phyloP scores from a whole-genome alignment of 2,888 invertebrate genomes.

The Himalopsyche kuldschensis region DNA sequence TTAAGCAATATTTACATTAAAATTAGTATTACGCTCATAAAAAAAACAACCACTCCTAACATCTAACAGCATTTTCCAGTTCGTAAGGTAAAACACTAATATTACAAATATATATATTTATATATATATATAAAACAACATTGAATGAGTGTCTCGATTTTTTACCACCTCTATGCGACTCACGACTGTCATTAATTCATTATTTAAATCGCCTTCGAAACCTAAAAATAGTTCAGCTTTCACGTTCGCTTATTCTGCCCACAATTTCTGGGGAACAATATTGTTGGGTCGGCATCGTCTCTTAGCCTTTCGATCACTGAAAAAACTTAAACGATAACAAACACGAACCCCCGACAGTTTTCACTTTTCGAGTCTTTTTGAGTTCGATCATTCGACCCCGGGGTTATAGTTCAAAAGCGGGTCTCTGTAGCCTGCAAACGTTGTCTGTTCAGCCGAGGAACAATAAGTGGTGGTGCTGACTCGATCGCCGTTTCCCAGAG shows the following conservation, averaged over 20 bases:
- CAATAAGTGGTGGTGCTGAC: constrained; percentile 36
- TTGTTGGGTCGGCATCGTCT: neutral
- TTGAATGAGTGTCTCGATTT: neutral
- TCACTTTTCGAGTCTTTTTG: neutral
- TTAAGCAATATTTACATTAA: neutral
- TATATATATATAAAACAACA: neutral
- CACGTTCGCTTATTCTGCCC: neutral
- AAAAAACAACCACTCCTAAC: neutral
- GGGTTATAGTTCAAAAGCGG: constrained; percentile 13
- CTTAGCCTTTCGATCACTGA: neutral
- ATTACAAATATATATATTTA: neutral
- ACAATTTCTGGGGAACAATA: neutral
- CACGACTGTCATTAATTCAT: neutral
- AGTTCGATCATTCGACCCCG: constrained; percentile 8
- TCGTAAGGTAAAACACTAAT: neutral
- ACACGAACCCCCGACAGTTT: neutral
- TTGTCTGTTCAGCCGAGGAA: constrained; percentile 19
- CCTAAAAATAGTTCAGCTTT: neutral
- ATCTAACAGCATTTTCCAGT: neutral
- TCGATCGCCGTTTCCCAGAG: constrained; percentile 23
- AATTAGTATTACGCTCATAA: neutral
- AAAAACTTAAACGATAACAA: neutral
- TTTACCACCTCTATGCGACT: neutral
- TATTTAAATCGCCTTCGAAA: neutral
- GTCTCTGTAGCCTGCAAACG: constrained; percentile 28